Base-by-base conservation (phyloP, 1,140 invertebrate species). In the Propsilocerus akamusi region DNA sequence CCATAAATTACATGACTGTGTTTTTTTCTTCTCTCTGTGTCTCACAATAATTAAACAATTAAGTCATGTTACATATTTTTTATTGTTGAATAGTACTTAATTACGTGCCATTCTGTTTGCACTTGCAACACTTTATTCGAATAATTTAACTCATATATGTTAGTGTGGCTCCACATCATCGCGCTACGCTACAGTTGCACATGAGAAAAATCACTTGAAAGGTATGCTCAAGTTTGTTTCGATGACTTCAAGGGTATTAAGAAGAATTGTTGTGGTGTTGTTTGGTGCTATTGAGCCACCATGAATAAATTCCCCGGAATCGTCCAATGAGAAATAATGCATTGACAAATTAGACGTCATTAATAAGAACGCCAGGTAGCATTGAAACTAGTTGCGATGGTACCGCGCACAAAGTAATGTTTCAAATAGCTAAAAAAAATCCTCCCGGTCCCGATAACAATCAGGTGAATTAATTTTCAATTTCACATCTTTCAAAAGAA, bases 301-400 rank as follows among this genome's bases (percentile, higher is more conserved):
- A 41, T 41, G 34, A 41, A 41, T 20, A 30, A 30, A 30, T 30
- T 30, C 6, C 14, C 14, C 6, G 34, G 22, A 41, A 41, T 41
- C 34, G 14, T 8, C 34, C 34, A 41, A 41, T 41, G 34, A 41
- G 22, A 41, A 20, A 41, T 41, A 41, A 41, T 41, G 34, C 34
- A 41, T 41, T 41, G 34, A 41, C 34, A 41, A 41, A 41, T 41
- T 41, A 20, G 17, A 20, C 8, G 14, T 41, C 34, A 41, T 41
- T 41, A 41, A 41, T 41, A 41, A 41, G 34, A 41, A 41, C 34
- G 34, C 34, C 34, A 41, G 34, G 34, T 41, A 41, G 17, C 34
- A 20, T 20, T 41, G 6, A 20, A 30, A 8, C n/a, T n/a, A 30
- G 10, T 30, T 30, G n/a, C 14, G 34, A 41, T 20, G 34, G 34